Conservation (phyloP, 2,797 vertebrate genomes). For the Gastrophryne carolinensis region DNA sequence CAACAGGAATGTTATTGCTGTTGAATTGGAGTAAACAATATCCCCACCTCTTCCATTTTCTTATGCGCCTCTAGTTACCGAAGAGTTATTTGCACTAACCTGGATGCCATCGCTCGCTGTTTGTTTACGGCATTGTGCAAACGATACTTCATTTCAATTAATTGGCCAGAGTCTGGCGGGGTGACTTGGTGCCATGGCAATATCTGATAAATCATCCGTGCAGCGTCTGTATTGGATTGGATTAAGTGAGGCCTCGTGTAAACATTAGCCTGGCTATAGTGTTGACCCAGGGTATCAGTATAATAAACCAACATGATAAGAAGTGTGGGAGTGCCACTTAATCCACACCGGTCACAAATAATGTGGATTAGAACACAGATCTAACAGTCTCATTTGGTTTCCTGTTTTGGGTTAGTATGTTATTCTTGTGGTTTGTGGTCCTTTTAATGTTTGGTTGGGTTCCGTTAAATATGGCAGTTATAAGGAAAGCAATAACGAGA, state of each 20-base stretch:
- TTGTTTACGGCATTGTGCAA: constrained; percentile 27
- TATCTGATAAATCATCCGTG: constrained; percentile 58
- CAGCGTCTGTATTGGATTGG: constrained; percentile 61
- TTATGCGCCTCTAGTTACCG: neutral
- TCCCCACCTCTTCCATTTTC: neutral
- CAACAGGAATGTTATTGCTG: neutral
- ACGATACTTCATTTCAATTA: constrained; percentile 41
- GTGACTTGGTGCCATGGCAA: constrained; percentile 48
- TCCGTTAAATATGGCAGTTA: too few relatives aligned
- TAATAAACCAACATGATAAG: constrained; percentile 17
- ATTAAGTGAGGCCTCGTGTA: constrained; percentile 58
- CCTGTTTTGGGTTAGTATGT: neutral
- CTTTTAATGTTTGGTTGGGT: too few relatives aligned
- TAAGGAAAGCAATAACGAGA: too few relatives aligned
- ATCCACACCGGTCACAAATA: neutral
- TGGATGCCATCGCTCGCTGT: neutral
- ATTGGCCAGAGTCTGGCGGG: constrained; percentile 35
- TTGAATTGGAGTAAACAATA: neutral
- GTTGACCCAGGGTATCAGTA: neutral
- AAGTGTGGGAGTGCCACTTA: neutral
- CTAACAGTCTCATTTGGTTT: neutral
- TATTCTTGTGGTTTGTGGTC: neutral
- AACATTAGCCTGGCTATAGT: constrained; percentile 58
- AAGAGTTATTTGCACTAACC: neutral
- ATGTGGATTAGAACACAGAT: neutral